phyloP scores from a whole-genome alignment of 2,113 vertebrate genomes.

The Semnornis frantzii region DNA sequence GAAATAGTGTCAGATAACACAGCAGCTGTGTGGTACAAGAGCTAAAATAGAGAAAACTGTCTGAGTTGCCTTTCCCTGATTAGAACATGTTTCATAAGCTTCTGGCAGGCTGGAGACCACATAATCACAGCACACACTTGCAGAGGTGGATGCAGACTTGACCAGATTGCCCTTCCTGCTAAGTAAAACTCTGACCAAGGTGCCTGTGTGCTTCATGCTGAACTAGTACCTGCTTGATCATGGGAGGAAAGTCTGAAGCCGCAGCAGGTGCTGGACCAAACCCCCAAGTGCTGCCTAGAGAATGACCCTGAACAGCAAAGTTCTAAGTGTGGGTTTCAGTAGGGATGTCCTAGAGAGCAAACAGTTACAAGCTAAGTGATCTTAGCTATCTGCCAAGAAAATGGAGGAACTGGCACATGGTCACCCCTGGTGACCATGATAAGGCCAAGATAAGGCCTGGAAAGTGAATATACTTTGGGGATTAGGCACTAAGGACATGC shows the following conservation, averaged over 20 bases:
- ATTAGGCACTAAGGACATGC: not conserved
- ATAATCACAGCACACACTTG: constrained; percentile 26
- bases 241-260: no score
- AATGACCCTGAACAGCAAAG: not conserved
- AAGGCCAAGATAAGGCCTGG: no score
- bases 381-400: not conserved
- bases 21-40: not conserved
- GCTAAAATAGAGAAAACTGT: not conserved
- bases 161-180: not conserved
- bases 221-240: not conserved
- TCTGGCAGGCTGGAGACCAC: not conserved
- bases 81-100: constrained; percentile 1
- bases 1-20: not conserved
- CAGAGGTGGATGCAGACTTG: not conserved
- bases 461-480: no score
- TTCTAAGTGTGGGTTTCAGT: not conserved
- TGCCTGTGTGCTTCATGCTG: not conserved
- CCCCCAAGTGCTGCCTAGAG: not conserved
- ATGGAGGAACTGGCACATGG: not conserved
- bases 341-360: not conserved
- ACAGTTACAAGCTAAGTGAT: not conserved
- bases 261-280: no score
- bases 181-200: constrained; percentile 19
- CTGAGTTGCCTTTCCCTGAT: not conserved
- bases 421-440: not conserved